Evolutionary conservation across 2,113 vertebrate genomes (phyloP).

Genomic region (Corvus hawaiiensis): DNA sequence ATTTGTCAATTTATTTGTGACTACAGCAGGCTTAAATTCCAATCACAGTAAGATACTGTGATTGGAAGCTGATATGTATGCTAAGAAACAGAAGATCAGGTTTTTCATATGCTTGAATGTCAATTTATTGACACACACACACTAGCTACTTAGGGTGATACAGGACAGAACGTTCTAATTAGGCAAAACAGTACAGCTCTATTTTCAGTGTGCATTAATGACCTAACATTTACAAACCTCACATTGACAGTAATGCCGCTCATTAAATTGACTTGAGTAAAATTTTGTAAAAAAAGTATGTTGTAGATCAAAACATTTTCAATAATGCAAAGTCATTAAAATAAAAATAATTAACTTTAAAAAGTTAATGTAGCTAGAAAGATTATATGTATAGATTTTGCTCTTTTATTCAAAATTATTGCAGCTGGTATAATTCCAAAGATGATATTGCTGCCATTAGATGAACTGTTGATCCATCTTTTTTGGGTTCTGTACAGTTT

Average conservation of each 20-base stretch:
- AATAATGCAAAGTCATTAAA: background rate
- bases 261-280: background rate
- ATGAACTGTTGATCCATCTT: background rate
- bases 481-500: background rate
- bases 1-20: background rate
- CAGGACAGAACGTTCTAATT: background rate
- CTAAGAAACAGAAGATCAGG: background rate
- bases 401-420: background rate
- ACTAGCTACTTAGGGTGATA: background rate
- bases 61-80: background rate
- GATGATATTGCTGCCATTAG: background rate
- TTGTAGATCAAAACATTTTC: background rate
- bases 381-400: background rate
- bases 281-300: background rate
- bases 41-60: background rate
- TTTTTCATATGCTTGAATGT: background rate
- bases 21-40: background rate
- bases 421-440: background rate
- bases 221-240: background rate
- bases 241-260: background rate
- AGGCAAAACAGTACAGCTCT: background rate
- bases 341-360: background rate
- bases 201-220: background rate
- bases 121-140: background rate
- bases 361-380: background rate